A percentile compares a stretch with the other conserved stretches of the same genome.
These are phyloP conservation scores for Portevinia maculata DNA, from an alignment of 2,888 invertebrate species.

Conservation along the genomic window DNA sequence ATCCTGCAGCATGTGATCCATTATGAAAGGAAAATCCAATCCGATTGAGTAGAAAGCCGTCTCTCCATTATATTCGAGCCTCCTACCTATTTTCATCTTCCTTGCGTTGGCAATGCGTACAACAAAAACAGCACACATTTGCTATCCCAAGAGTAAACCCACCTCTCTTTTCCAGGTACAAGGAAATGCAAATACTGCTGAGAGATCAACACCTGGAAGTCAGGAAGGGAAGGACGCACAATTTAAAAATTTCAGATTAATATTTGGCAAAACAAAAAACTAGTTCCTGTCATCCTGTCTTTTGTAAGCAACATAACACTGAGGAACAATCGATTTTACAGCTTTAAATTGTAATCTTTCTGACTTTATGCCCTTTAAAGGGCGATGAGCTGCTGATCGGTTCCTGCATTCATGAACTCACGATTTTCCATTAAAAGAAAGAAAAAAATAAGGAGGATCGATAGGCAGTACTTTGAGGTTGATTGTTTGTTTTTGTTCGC, in stretches of 20 bases:
- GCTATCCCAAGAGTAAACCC: slow-evolving; percentile 53
- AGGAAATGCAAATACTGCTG: slow-evolving; percentile 12
- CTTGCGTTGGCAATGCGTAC: slow-evolving; percentile 13
- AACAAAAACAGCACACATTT: slow-evolving; percentile 34
- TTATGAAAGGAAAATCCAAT: slow-evolving; percentile 20
- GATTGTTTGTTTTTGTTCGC: slow-evolving; percentile 70
- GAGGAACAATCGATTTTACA: slow-evolving; percentile 59
- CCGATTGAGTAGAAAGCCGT: slow-evolving; percentile 35
- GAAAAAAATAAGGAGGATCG: slow-evolving; percentile 54
- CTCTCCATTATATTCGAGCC: not conserved
- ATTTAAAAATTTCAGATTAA: slow-evolving; percentile 42
- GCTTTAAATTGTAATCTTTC: slow-evolving; percentile 63
- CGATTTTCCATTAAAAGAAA: slow-evolving; percentile 34
- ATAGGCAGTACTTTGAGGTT: slow-evolving; percentile 66
- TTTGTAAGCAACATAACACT: slow-evolving; percentile 32
- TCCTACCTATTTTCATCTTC: slow-evolving; percentile 14
- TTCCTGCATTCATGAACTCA: slow-evolving; percentile 59
- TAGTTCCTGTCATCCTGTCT: slow-evolving; percentile 68
- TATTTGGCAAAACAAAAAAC: slow-evolving; percentile 56
- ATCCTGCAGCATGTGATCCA: slow-evolving; percentile 5
- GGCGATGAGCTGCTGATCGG: slow-evolving; percentile 63
- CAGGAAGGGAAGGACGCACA: slow-evolving; percentile 22
- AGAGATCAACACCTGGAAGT: slow-evolving; percentile 54
- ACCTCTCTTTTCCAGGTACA: slow-evolving; percentile 29
- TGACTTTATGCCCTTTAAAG: slow-evolving; percentile 70